Evolutionary conservation across 1,140 invertebrate species (phyloP).

Genomic region (Drosophila tropicalis): DNA sequence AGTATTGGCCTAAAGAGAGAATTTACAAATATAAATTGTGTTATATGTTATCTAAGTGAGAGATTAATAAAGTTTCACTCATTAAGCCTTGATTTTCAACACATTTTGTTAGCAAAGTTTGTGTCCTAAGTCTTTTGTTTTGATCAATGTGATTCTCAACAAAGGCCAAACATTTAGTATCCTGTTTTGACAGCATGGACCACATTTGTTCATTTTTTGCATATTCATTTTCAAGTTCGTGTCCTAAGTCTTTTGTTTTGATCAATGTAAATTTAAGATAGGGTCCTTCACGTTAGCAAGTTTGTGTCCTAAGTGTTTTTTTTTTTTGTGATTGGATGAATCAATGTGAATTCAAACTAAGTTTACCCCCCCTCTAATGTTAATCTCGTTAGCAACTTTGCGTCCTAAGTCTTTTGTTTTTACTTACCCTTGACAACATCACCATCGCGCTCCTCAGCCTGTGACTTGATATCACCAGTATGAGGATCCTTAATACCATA

Average conservation of each 20-base stretch:
- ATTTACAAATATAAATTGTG: too few species aligned
- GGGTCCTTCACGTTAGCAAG: not conserved
- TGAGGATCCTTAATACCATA: slow-evolving; percentile 85
- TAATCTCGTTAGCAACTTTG: not conserved
- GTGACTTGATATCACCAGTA: slow-evolving; percentile 87
- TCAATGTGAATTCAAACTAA: too few species aligned
- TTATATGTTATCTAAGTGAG: too few species aligned
- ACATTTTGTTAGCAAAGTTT: not conserved
- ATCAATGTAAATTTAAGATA: too few species aligned
- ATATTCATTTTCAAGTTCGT: not conserved
- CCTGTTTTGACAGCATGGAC: too few species aligned
- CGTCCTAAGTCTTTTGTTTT: slow-evolving; percentile 13
- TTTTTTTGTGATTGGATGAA: too few species aligned
- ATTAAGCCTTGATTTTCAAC: too few species aligned
- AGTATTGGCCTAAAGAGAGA: slow-evolving; percentile 84
- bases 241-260: slow-evolving; percentile 8
- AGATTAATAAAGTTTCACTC: too few species aligned
- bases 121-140: slow-evolving; percentile 16
- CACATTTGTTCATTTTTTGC: not conserved
- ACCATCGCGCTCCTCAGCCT: slow-evolving; percentile 86
- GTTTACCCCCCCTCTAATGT: too few species aligned
- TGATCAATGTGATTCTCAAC: not conserved
- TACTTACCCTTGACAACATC: slow-evolving; percentile 85
- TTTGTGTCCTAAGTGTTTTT: slow-evolving; percentile 6
- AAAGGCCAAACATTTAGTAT: too few species aligned